Evolutionary conservation across 1,140 invertebrate genomes (phyloP).

Genomic region (Polypedilum pembai): DNA sequence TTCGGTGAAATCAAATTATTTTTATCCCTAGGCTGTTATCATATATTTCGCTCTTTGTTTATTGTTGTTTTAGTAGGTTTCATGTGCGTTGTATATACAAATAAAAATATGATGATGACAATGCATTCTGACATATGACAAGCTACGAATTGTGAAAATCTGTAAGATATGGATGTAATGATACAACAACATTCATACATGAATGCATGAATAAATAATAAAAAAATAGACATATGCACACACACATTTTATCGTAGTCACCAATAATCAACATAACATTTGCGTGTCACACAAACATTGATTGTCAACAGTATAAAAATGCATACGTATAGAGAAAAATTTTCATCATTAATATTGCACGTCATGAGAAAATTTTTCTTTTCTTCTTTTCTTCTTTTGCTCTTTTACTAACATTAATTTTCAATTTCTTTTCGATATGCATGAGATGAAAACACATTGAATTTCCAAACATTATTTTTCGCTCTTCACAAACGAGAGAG

Average conservation of each 20-base stretch:
- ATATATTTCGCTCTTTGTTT: background rate
- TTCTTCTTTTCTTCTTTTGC: background rate
- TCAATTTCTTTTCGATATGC: background rate
- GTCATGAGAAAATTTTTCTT: background rate
- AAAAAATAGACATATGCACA: too few relatives aligned
- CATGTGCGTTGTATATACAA: background rate
- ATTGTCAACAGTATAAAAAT: too few relatives aligned
- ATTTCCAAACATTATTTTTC: background rate
- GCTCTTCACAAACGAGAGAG: too few relatives aligned
- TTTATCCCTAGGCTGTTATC: background rate
- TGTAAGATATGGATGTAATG: background rate
- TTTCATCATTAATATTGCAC: too few relatives aligned
- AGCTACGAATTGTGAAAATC: background rate
- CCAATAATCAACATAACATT: too few relatives aligned
- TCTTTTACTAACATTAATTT: background rate
- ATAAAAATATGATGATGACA: background rate
- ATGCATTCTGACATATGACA: background rate
- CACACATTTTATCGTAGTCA: too few relatives aligned
- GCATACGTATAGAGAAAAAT: too few relatives aligned
- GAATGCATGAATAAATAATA: too few relatives aligned
- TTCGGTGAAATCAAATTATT: too few relatives aligned
- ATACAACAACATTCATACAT: too few relatives aligned
- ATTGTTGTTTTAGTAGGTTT: background rate
- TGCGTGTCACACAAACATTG: too few relatives aligned
- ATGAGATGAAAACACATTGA: background rate